Conservation (phyloP, 1,140 invertebrate genomes). For the Drosophila bocki region DNA sequence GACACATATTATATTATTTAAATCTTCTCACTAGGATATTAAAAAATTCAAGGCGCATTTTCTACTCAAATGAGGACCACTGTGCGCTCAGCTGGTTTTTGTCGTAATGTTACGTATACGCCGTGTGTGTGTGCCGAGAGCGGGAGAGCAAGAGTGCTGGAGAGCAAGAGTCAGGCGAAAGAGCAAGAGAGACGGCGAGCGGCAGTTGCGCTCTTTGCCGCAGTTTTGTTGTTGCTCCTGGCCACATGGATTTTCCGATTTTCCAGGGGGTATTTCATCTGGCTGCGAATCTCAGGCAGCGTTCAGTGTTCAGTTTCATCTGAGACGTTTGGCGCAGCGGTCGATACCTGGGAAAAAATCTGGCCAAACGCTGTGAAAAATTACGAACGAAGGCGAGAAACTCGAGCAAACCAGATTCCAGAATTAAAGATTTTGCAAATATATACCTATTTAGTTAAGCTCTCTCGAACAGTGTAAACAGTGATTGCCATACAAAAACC, state of each 20-base stretch:
- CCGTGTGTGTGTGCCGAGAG: slow-evolving; percentile 29
- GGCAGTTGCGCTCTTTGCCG: slow-evolving; percentile 72
- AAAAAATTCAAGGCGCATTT: too few species aligned
- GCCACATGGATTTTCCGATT: slow-evolving; percentile 73
- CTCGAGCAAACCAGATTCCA: not conserved
- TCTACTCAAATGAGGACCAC: slow-evolving; percentile 3
- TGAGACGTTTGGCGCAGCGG: slow-evolving; percentile 83
- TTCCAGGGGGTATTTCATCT: slow-evolving; percentile 80
- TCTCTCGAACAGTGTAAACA: not conserved
- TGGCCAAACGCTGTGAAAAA: slow-evolving; percentile 50
- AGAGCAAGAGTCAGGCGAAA: slow-evolving; percentile 27
- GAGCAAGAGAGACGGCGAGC: slow-evolving; percentile 20
- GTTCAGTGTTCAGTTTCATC: slow-evolving; percentile 84
- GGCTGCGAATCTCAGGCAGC: slow-evolving; percentile 68
- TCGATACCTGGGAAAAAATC: slow-evolving; percentile 55
- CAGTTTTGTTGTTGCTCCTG: slow-evolving; percentile 63
- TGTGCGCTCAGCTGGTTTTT: slow-evolving; percentile 43
- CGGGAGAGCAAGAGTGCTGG: slow-evolving; percentile 9
- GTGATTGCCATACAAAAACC: slow-evolving; percentile 1
- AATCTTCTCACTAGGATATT: too few species aligned
- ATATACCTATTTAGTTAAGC: not conserved
- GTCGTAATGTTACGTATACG: slow-evolving; percentile 60
- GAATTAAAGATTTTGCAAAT: slow-evolving; percentile 13
- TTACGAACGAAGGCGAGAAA: slow-evolving; percentile 30
- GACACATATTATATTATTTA: not conserved